These are phyloP conservation scores for Spatula clypeata DNA, from an alignment of 2,797 vertebrate genomes.

Conservation along the genomic window DNA sequence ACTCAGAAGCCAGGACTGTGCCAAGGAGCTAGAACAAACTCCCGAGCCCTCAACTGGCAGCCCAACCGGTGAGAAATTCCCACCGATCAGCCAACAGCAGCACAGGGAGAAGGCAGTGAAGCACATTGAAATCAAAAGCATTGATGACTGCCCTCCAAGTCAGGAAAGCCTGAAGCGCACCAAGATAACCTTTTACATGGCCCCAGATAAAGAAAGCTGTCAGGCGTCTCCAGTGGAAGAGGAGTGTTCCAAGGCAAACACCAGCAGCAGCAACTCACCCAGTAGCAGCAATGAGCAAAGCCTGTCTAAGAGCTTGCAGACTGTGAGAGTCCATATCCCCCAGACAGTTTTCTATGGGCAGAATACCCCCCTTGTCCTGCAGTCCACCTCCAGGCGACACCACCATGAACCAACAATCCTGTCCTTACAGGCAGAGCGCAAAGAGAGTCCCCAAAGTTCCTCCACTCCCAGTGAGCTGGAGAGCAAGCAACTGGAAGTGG, in stretches of 20 bases:
- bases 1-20: not conserved
- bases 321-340: constrained; percentile 76
- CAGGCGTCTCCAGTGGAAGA: not conserved
- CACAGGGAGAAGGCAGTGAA: constrained; percentile 63
- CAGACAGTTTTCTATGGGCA: constrained; percentile 86
- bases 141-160: not conserved
- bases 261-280: not conserved
- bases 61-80: not conserved
- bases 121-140: constrained; percentile 58
- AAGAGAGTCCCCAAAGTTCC: not conserved
- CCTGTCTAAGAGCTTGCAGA: constrained; percentile 12
- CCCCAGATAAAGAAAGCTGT: constrained; percentile 60
- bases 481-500: not conserved
- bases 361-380: constrained; percentile 80
- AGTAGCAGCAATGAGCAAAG: not conserved
- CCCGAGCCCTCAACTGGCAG: not conserved
- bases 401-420: not conserved
- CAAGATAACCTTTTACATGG: constrained; percentile 83
- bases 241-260: not conserved
- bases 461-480: not conserved
- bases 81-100: not conserved
- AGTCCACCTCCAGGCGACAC: constrained; percentile 68
- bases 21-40: not conserved
- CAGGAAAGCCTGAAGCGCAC: constrained; percentile 79
- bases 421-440: not conserved